phyloP scores from a whole-genome alignment of 2,113 vertebrate species.

The Laticauda laticaudata region DNA sequence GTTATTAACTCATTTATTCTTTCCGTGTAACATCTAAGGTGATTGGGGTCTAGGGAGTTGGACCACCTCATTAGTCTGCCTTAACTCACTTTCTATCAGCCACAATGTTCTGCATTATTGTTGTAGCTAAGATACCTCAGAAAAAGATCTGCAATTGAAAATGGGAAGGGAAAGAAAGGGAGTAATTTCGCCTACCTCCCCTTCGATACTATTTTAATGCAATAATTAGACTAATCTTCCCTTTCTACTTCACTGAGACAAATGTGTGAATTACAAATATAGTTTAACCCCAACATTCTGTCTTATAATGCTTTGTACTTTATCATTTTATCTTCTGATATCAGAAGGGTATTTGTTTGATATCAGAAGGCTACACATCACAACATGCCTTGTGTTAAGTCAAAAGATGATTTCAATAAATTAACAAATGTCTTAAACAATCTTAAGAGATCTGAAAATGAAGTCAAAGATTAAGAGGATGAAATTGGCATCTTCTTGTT shows the following conservation, averaged over 20 bases:
- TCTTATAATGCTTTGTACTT: background rate
- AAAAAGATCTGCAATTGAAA: background rate
- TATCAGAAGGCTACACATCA: background rate
- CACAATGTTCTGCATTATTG: background rate
- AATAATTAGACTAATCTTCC: background rate
- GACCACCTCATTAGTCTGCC: background rate
- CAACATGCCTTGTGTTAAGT: background rate
- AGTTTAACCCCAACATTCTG: background rate
- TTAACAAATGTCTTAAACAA: background rate
- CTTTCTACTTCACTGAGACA: background rate
- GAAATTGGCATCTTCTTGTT: background rate
- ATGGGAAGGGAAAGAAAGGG: background rate
- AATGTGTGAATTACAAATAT: background rate
- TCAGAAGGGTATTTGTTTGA: background rate
- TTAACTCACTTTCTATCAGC: background rate
- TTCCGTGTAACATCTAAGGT: background rate
- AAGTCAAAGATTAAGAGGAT: background rate
- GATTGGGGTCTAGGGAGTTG: background rate
- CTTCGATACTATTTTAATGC: background rate
- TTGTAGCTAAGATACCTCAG: background rate
- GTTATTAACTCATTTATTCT: background rate
- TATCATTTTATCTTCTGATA: background rate
- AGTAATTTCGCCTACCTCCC: background rate
- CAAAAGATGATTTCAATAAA: background rate
- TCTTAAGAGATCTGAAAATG: background rate